Conservation (phyloP, 2,888 invertebrate species). For the Neoitamus cyanurus region DNA sequence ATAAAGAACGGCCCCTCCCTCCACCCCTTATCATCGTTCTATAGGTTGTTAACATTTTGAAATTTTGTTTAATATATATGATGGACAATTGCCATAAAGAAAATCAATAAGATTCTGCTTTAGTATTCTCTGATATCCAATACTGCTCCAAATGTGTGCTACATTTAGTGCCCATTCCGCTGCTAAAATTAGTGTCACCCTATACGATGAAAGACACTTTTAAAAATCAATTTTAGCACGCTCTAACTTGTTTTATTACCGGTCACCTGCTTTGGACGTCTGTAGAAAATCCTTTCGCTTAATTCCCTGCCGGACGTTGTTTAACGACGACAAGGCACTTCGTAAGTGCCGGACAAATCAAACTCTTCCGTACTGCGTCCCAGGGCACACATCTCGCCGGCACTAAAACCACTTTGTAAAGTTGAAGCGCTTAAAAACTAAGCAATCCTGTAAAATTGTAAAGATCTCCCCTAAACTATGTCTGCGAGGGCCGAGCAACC, state of each 20-base stretch:
- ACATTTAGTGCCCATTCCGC: not conserved
- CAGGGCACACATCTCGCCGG: not conserved
- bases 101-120: not conserved
- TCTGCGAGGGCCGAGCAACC: not conserved
- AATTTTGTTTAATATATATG: too few species aligned
- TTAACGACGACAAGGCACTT: not conserved
- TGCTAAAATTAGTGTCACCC: not conserved
- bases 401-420: not conserved
- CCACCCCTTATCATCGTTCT: too few species aligned
- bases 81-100: not conserved
- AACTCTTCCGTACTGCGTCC: not conserved
- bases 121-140: not conserved
- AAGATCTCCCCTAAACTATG: not conserved
- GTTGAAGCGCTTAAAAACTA: not conserved
- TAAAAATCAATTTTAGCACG: not conserved
- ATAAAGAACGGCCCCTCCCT: too few species aligned
- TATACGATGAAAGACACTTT: not conserved
- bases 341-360: not conserved
- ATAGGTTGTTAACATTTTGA: too few species aligned
- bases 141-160: not conserved
- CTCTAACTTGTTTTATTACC: not conserved
- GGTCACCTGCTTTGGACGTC: not conserved
- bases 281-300: not conserved
- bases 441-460: not conserved
- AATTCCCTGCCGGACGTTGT: not conserved